phyloP scores from a whole-genome alignment of 2,797 vertebrate species.

The Pyrocephalus nanus region DNA sequence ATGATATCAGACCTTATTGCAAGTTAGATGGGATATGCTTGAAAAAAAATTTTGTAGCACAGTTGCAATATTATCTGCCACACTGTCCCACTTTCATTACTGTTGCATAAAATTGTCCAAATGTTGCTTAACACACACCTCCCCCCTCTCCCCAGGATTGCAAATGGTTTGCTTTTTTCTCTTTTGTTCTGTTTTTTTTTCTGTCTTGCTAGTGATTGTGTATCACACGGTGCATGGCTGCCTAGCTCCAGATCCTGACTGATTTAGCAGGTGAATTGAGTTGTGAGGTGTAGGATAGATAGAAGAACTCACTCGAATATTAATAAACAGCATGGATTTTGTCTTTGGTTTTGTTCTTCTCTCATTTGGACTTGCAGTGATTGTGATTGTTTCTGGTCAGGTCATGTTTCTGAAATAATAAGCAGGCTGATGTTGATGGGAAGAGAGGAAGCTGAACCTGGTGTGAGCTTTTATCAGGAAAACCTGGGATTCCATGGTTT shows the following conservation, averaged over 20 bases:
- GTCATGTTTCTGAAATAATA: background rate
- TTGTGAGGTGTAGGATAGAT: background rate
- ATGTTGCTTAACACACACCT: background rate
- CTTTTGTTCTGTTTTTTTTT: background rate
- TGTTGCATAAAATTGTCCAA: background rate
- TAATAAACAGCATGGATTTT: background rate
- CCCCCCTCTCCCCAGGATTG: accelerated
- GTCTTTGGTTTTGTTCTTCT: background rate
- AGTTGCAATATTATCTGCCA: background rate
- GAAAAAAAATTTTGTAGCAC: background rate
- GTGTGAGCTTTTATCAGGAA: background rate
- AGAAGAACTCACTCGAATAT: background rate
- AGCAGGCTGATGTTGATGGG: background rate
- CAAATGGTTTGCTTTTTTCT: background rate
- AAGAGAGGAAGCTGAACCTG: background rate
- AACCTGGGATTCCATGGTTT: background rate
- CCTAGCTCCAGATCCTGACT: background rate
- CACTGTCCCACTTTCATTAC: background rate
- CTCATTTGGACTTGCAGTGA: background rate
- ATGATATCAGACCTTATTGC: background rate
- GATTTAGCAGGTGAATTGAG: background rate
- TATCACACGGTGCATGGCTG: background rate
- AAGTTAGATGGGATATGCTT: background rate
- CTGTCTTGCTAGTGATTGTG: background rate
- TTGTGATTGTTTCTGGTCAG: background rate